Percentiles rank a stretch among this genome's conserved stretches.
Evolutionary conservation across 2,113 vertebrate genomes (phyloP).

Genomic region (Limnothrissa miodon): DNA sequence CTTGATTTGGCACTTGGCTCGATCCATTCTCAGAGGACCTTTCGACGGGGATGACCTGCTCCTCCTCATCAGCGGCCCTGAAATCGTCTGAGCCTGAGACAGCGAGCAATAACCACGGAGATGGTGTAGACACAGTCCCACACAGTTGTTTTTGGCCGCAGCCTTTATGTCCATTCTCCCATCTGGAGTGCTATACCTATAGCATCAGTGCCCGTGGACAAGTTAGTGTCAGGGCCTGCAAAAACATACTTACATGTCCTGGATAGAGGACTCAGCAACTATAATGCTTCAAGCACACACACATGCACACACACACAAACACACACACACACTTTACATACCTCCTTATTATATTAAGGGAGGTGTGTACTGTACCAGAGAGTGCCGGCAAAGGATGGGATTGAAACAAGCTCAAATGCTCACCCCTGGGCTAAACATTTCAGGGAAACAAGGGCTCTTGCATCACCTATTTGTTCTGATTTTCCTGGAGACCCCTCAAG

Average conservation of each 20-base stretch:
- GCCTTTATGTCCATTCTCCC: conserved; percentile 27
- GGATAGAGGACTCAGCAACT: not conserved
- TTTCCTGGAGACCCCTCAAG: conserved; percentile 3
- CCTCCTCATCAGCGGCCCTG: not conserved
- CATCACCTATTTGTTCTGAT: conserved; percentile 46
- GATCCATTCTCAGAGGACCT: not conserved
- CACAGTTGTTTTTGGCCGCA: conserved; percentile 43
- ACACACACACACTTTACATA: not conserved
- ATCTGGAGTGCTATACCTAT: conserved; percentile 46
- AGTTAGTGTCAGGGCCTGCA: conserved; percentile 38
- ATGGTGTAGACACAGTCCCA: conserved; percentile 47
- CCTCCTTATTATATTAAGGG: not conserved
- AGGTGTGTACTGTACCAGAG: not conserved
- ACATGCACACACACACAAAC: not conserved
- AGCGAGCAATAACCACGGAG: conserved; percentile 53
- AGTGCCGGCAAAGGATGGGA: not conserved
- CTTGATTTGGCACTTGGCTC: not conserved
- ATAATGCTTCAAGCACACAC: too few relatives aligned
- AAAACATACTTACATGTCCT: conserved; percentile 16
- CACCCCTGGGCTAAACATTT: conserved; percentile 36
- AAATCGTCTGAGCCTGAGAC: conserved; percentile 25
- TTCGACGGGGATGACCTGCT: not conserved
- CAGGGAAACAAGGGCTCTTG: conserved; percentile 45
- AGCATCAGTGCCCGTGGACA: conserved; percentile 16
- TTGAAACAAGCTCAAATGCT: not conserved